Evolutionary conservation across 2,113 vertebrate species (phyloP).

Genomic region (Malaclemys terrapin): DNA sequence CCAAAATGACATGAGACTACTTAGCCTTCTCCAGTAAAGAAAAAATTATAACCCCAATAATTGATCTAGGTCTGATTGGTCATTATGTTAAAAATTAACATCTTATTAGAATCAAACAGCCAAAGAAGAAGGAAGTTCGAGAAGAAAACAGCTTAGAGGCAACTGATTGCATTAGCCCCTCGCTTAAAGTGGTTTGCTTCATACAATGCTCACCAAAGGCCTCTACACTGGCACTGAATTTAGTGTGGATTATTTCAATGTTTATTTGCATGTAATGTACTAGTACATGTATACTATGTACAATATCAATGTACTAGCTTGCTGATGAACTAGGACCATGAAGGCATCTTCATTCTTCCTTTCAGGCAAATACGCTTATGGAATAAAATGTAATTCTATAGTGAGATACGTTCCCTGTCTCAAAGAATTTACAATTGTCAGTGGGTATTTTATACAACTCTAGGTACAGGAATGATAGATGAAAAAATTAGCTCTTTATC

Average conservation of each 20-base stretch:
- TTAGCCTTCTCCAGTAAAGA: not conserved
- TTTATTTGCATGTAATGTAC: not conserved
- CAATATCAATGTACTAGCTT: not conserved
- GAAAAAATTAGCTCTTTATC: not conserved
- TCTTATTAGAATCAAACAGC: not conserved
- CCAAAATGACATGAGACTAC: not conserved
- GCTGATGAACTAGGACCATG: not conserved
- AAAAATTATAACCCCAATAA: not conserved
- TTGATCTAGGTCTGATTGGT: not conserved
- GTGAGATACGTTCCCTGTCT: not conserved
- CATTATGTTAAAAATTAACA: not conserved
- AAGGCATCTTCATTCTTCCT: not conserved
- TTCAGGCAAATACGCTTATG: not conserved
- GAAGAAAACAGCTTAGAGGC: not conserved
- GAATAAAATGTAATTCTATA: not conserved
- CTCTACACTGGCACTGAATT: not conserved
- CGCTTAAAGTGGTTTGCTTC: not conserved
- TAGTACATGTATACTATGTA: not conserved
- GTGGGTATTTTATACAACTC: not conserved
- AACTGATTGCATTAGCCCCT: not conserved
- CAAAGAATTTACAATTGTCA: not conserved
- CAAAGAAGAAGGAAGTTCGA: not conserved
- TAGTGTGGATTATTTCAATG: not conserved
- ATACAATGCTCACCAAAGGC: not conserved
- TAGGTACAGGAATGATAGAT: not conserved